phyloP scores from a whole-genome alignment of 2,797 vertebrate genomes.

The Xenentodon cancila region DNA sequence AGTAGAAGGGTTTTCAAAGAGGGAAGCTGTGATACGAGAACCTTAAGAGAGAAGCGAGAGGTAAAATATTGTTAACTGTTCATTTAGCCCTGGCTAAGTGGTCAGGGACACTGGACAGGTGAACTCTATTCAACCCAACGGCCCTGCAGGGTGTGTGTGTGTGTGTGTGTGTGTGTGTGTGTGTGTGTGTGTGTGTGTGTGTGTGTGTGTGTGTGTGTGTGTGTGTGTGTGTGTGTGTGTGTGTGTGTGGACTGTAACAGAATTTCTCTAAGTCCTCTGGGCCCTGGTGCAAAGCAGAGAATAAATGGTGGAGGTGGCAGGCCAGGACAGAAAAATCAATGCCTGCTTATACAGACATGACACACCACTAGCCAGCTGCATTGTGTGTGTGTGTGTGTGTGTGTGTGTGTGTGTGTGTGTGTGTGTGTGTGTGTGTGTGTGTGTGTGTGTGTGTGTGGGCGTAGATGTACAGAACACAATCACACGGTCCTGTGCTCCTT shows the following conservation, averaged over 20 bases:
- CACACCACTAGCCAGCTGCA: constrained; percentile 83
- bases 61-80: constrained; percentile 90
- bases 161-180: too few species aligned
- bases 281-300: constrained; percentile 99
- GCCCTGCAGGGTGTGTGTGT: constrained; percentile 75
- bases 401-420: constrained; percentile 56
- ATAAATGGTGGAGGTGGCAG: constrained; percentile 99
- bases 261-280: constrained; percentile 98
- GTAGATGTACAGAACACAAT: constrained; percentile 62
- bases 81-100: constrained; percentile 98
- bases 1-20: constrained; percentile 6
- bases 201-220: constrained; percentile 55
- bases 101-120: constrained; percentile 92
- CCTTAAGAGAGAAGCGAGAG: constrained; percentile 44
- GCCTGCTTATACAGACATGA: constrained; percentile 99
- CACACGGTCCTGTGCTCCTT: constrained; percentile 44
- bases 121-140: constrained; percentile 97
- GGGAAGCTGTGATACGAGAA: constrained; percentile 27
- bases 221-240: constrained; percentile 1
- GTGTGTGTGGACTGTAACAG: constrained; percentile 95
- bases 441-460: constrained; percentile 34
- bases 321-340: constrained; percentile 99
- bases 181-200: constrained; percentile 74
- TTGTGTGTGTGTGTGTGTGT: constrained; percentile 57
- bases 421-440: constrained; percentile 51